Conservation (phyloP, 1,140 invertebrate species). For the Mycetomoellerius zeteki region DNA sequence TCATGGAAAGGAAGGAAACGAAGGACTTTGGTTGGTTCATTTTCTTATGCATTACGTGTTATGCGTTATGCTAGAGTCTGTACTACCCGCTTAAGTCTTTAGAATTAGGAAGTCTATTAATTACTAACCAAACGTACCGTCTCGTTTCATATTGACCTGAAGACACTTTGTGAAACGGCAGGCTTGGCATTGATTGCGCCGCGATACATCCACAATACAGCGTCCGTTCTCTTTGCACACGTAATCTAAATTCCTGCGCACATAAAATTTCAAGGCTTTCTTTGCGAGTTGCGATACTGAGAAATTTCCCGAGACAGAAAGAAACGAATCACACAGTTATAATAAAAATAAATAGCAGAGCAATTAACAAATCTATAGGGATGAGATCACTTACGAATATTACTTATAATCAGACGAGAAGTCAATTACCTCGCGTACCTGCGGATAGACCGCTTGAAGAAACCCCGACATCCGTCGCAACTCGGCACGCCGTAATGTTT, state of each 20-base stretch:
- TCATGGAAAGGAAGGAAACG: too few species aligned
- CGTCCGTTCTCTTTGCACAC: conserved; percentile 96
- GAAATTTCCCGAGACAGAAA: neutral
- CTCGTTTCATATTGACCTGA: conserved; percentile 97
- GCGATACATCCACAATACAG: conserved; percentile 96
- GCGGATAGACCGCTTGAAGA: conserved; percentile 96
- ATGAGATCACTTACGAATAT: neutral
- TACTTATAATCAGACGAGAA: conserved; percentile 18
- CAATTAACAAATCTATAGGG: neutral
- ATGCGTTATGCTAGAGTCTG: too few species aligned
- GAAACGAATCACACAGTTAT: neutral
- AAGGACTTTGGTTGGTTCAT: too few species aligned
- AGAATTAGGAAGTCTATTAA: too few species aligned
- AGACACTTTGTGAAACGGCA: conserved; percentile 97
- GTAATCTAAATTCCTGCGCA: conserved; percentile 94
- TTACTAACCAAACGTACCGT: conserved; percentile 89
- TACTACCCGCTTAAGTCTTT: too few species aligned
- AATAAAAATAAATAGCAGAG: neutral
- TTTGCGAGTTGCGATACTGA: too few species aligned
- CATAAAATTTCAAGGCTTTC: neutral
- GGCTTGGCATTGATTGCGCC: conserved; percentile 98
- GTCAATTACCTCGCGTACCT: conserved; percentile 88
- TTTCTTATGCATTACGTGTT: too few species aligned
- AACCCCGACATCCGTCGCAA: conserved; percentile 96
- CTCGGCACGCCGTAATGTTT: conserved; percentile 97